Conservation (phyloP, 2,797 vertebrate genomes). For the Falco columbarius region DNA sequence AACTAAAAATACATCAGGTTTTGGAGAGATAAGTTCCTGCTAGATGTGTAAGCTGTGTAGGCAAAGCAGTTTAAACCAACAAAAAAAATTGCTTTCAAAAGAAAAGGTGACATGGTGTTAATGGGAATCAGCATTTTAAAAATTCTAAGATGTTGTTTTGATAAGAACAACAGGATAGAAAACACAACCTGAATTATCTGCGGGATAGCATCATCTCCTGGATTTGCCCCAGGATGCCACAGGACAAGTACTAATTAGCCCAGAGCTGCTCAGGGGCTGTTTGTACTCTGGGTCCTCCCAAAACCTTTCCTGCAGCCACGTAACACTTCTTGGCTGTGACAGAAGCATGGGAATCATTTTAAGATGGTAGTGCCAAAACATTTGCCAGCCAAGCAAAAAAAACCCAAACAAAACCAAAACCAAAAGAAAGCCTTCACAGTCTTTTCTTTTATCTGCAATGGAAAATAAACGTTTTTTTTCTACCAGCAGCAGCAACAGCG, state of each 20-base stretch:
- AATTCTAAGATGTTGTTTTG: neutral
- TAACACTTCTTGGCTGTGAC: neutral
- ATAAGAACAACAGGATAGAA: neutral
- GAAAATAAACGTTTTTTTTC: neutral
- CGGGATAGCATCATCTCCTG: neutral
- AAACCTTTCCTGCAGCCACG: neutral
- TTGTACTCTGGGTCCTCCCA: neutral
- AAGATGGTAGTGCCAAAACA: neutral
- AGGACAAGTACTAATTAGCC: no score
- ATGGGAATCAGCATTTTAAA: neutral
- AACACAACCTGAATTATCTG: neutral
- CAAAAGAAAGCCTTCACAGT: neutral
- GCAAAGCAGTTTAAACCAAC: neutral
- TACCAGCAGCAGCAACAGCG: accelerated
- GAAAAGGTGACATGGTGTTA: neutral
- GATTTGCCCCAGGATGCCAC: neutral
- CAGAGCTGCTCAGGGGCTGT: neutral
- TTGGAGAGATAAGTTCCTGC: neutral
- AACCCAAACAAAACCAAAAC: no score
- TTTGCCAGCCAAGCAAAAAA: neutral
- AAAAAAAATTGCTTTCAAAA: neutral
- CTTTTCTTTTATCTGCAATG: neutral
- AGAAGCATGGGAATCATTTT: neutral
- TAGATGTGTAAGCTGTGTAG: neutral
- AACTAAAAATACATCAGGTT: neutral